Base-by-base conservation (phyloP, 2,113 vertebrate genomes). In the Aegithalos caudatus region DNA sequence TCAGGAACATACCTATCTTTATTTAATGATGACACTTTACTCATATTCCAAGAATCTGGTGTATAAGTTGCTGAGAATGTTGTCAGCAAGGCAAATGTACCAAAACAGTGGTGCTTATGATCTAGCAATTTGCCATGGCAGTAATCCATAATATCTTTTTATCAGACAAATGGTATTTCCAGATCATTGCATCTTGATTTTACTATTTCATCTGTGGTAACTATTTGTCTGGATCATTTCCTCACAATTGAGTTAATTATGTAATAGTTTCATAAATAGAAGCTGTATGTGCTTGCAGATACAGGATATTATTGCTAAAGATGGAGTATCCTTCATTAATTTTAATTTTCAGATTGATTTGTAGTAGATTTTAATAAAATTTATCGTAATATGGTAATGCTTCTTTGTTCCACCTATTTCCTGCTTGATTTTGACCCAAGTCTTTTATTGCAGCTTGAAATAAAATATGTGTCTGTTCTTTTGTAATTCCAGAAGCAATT, bases 361-460 rank as follows among this genome's bases (percentile, higher is more conserved):
- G 86, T 94, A 97, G 91, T 97, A 96, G 89, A 77, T 97, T 91
- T 97, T 97, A 97, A 97, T 97, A 94, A 95, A 84, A 87, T 97
- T 96, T 97, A 64, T 92, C 51, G 90, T 97, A 81, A 95, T 97
- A 71, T 72, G 37, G 92, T 94, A 95, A 95, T 92, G 37, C 37
- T 92, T 74, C 91, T 96, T 96, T 82, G 88, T 77, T 96, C 74
- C 62, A 74, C 45, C 81, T 94, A 54, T 95, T 97, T 97, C 93
- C 91, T 96, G 83, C 85, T 92, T 95, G 92, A 94, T 96, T 97
- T 94, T 95, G 78, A 89, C 81, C 90, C 31, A 92, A 81, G 94
- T 93, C 65, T 92, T 92, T 85, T 84, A 82, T 71, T 81, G 96
- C 51, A 76, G 27, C 71, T 94, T 67, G 65, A 92, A 71, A 90